Conservation (phyloP, 2,888 invertebrate genomes). For the Thera obeliscata region DNA sequence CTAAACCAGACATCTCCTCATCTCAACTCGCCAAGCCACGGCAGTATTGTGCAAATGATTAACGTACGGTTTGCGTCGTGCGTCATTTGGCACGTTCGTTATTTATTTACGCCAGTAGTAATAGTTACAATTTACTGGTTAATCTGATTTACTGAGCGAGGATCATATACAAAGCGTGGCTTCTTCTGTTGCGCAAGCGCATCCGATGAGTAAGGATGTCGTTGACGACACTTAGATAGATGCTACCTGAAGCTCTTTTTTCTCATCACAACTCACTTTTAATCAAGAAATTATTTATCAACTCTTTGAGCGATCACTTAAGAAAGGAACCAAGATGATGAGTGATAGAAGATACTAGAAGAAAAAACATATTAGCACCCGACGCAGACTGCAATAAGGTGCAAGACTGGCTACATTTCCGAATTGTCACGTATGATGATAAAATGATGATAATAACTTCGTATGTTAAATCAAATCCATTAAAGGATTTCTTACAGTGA, state of each 20-base stretch:
- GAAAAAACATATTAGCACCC: too few species aligned
- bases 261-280: background rate
- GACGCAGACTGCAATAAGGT: too few species aligned
- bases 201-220: background rate
- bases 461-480: too few species aligned
- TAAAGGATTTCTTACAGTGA: too few species aligned
- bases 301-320: too few species aligned
- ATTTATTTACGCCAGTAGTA: conserved; percentile 73
- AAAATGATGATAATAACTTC: too few species aligned
- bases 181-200: conserved; percentile 31
- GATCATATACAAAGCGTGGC: conserved; percentile 43
- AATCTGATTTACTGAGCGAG: conserved; percentile 69
- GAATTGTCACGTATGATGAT: too few species aligned
- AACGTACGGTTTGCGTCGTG: conserved; percentile 65
- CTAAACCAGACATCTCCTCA: conserved; percentile 15
- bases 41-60: conserved; percentile 63
- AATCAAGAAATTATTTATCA: too few species aligned
- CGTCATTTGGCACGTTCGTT: conserved; percentile 70
- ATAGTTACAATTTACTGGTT: conserved; percentile 67
- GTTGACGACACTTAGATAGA: conserved; percentile 10
- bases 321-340: too few species aligned
- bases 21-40: conserved; percentile 27
- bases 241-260: background rate
- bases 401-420: too few species aligned
- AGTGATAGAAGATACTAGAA: too few species aligned